Conservation (phyloP, 2,888 invertebrate genomes). For the Agrotis ipsilon region DNA sequence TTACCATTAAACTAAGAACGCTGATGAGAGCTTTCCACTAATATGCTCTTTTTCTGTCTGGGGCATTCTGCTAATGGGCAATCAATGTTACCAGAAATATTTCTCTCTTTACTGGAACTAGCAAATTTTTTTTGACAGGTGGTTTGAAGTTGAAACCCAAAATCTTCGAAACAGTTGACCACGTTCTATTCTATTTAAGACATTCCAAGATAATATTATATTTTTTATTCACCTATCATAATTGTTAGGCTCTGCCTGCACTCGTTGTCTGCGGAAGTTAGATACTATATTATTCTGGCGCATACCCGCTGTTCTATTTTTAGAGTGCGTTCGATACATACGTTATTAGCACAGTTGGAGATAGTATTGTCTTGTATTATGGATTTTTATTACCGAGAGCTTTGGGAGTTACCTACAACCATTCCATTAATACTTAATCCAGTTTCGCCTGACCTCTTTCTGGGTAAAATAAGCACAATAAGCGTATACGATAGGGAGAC, state of each 20-base stretch:
- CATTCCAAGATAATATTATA: too few species aligned
- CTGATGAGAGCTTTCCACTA: conserved; percentile 38
- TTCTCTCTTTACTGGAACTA: conserved; percentile 2
- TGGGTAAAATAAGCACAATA: conserved; percentile 14
- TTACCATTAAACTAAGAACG: conserved; percentile 45
- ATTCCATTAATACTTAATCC: conserved; percentile 34
- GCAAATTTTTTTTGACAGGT: not conserved
- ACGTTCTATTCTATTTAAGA: too few species aligned
- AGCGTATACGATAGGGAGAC: not conserved
- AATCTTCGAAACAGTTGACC: too few species aligned
- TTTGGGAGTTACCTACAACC: conserved; percentile 25
- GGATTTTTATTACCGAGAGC: conserved; percentile 38
- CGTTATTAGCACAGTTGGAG: conserved; percentile 19
- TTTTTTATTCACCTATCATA: not conserved
- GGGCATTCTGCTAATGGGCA: conserved; percentile 8
- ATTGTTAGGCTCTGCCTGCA: conserved; percentile 6
- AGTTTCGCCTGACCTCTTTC: conserved; percentile 4
- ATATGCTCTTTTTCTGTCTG: conserved; percentile 24
- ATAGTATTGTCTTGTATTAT: conserved; percentile 21
- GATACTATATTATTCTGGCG: conserved; percentile 42
- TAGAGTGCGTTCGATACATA: conserved; percentile 49
- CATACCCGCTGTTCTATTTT: conserved; percentile 49
- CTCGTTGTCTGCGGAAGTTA: conserved; percentile 18
- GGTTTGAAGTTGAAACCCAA: not conserved
- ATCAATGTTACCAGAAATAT: conserved; percentile 9